Evolutionary conservation across 2,888 invertebrate species (phyloP), one percentile per base, ranked within the genome.

Genomic region (Aphidoletes aphidimyza): DNA sequence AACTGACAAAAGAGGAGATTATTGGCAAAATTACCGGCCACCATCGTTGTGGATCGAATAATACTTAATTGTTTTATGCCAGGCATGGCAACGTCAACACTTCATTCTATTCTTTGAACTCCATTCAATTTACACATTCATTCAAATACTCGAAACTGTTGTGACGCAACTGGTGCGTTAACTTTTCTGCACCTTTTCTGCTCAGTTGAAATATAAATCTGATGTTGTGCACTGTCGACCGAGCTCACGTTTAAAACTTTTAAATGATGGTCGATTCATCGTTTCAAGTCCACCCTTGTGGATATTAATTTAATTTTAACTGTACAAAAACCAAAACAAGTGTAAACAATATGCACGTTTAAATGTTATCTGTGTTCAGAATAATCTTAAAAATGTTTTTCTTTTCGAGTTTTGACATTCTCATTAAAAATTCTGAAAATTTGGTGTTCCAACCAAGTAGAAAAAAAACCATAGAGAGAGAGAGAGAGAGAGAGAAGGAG

Each of bases 241-340:
- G 30, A 30, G n/a, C 14, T 26, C 30, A 69, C 6, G 3, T 47
- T 47, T 39, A 54, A 54, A 22, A n/a, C 22, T 54, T 54, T 54
- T 39, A n/a, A 54, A 54, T 17, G 11, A 8, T 14, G 22, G n/a
- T 3, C 22, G 22, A 22, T 54, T 30, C 30, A 30, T 30, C 54
- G 14, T 11, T 54, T 26, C 69, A 69, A 30, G 69, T 69, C 69
- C 69, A 69, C 26, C 26, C 54, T 26, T 54, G 30, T 69, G 30
- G 69, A 69, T 30, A 69, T 69, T 26, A 69, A 69, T 69, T 69
- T 69, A 69, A 69, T 69, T 69, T 69, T 26, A 30, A 2, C 69
- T 6, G 14, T 69, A 30, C 1, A 34, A 34, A 47, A 17, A 69
- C 14, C 34, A 69, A 30, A 69, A 69, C 30, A 69, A 69, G 30